Base-by-base conservation (phyloP, 2,888 invertebrate species). In the Eristalis arbustorum region DNA sequence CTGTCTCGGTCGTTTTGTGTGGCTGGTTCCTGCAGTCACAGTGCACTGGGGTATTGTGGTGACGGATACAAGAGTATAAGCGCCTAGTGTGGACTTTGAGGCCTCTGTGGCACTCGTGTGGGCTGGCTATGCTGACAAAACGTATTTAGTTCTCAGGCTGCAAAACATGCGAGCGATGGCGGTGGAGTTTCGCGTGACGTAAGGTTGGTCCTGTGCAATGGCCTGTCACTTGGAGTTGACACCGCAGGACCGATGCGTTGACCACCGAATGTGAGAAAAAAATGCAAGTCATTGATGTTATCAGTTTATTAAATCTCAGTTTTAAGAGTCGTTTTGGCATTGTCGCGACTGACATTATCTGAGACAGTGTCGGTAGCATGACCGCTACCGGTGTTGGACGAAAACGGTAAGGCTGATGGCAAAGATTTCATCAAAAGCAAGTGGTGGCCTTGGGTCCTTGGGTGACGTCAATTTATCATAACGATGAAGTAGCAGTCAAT, bases 121-220 rank as follows among this genome's bases (percentile, higher is more conserved):
- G 87, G 87, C 34, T 72, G 78, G n/a, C 59, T 69, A 62, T 71
- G 74, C 79, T 83, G 87, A 87, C 87, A 87, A 82, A 83, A 83
- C 75, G 68, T 75, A 83, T 82, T 87, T 62, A 56, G 56, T 78
- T 82, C 85, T 42, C 82, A 87, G 64, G 63, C 56, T 49, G 42
- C 56, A 34, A 34, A 61, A 37, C 31, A 31, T 57, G 4, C 66
- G 40, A 22, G 6, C 37, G 28, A 57, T 56, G 74, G 56, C 37
- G 63, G 57, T 28, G 23, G 25, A 63, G 34, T 64, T 72, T 66
- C 59, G 23, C 37, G 73, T 74, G 73, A 56, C 63, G 25, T 59
- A 23, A 25, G 14, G 59, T 59, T 59, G 59, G 59, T 28, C 14
- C 23, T 25, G 11, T 59, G 22, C 2, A 59, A 59, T 23, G 59